Evolutionary conservation across 1,140 invertebrate genomes (phyloP).

Genomic region (Apis mellifera): Amel_HAv3.1 CM009936.2:7188001-7188500

Average conservation of each 20-base stretch:
- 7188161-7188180: neutral
- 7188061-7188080: neutral
- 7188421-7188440: no score
- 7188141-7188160: neutral
- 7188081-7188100: neutral
- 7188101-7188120: neutral
- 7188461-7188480: no score
- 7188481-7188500: no score
- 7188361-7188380: neutral
- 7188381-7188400: neutral
- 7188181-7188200: neutral
- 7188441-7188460: no score
- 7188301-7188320: neutral
- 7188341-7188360: neutral
- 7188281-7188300: neutral
- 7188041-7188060: neutral
- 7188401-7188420: no score
- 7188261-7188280: neutral
- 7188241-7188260: neutral
- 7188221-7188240: neutral
- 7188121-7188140: neutral
- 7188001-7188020: no score
- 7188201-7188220: neutral
- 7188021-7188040: no score
- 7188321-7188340: neutral